Evolutionary conservation across 2,113 vertebrate genomes (phyloP).

Genomic region (Anthoscopus minutus): DNA sequence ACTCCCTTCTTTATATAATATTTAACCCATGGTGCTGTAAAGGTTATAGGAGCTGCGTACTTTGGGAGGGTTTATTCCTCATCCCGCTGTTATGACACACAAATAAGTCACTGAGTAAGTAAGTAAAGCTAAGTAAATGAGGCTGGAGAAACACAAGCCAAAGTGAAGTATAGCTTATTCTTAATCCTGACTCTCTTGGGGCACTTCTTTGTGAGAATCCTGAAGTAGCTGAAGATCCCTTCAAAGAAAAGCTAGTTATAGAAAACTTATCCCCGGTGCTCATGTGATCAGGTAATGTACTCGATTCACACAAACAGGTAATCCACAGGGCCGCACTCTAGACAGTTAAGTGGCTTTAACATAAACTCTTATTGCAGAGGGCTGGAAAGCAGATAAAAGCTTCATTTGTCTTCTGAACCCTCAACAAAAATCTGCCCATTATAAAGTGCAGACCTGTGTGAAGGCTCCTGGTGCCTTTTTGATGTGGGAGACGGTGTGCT

Average conservation of each 20-base stretch:
- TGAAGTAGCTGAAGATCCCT: slow-evolving; percentile 29
- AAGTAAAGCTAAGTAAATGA: slow-evolving; percentile 44
- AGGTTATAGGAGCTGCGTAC: not conserved
- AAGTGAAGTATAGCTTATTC: not conserved
- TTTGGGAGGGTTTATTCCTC: not conserved
- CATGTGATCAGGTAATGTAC: slow-evolving; percentile 60
- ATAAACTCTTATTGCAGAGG: slow-evolving; percentile 61
- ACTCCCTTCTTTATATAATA: slow-evolving; percentile 18
- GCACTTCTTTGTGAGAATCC: slow-evolving; percentile 39
- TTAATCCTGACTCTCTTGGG: slow-evolving; percentile 49
- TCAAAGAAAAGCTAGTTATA: slow-evolving; percentile 57
- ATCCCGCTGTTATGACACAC: not conserved
- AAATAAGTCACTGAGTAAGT: slow-evolving; percentile 13
- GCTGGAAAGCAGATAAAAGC: slow-evolving; percentile 68
- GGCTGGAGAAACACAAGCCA: not conserved
- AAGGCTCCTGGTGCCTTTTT: slow-evolving; percentile 43
- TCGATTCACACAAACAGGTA: slow-evolving; percentile 67
- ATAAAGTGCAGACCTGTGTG: slow-evolving; percentile 27
- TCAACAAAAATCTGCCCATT: slow-evolving; percentile 64
- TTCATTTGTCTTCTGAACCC: slow-evolving; percentile 66
- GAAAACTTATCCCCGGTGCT: not conserved
- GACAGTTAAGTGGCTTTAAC: slow-evolving; percentile 72
- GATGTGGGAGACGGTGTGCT: slow-evolving; percentile 12
- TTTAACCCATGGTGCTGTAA: slow-evolving; percentile 6
- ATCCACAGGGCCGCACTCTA: slow-evolving; percentile 55